Base-by-base conservation (phyloP, 2,888 invertebrate species). In the Stegana nigrithorax region DNA sequence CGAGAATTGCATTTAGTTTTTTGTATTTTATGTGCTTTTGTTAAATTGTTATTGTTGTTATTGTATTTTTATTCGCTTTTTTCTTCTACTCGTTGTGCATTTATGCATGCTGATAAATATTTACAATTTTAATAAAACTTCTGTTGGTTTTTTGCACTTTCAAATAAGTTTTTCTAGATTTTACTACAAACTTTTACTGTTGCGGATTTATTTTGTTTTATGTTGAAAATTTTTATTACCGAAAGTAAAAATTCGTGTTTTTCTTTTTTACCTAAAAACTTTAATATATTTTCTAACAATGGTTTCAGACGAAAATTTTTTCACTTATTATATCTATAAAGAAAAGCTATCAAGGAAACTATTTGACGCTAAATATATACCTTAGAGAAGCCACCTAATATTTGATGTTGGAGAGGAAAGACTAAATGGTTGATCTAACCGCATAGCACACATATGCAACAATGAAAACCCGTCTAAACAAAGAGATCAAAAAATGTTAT, bases 111-210 rank as follows among this genome's bases (percentile, higher is more conserved):
- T 75, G 67, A 67, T 74, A 76, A 76, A 76, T 78, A 76, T 76
- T 78, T 76, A 73, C 76, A 74, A 67, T 78, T 75, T 76, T 73
- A 72, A 74, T 74, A 76, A 76, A 78, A 74, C 72, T 76, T 75
- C 61, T 65, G 58, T 62, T 62, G 64, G 59, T 47, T 60, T 7
- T 50, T 50, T 60, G 3, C n/a, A 12, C n/a, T 32, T 32, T 32
- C 32, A 2, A n/a, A 39, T n/a, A 6, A 14, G n/a, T 39, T 39
- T 39, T 1, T 39, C 39, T 14, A 1, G 17, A 12, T 39, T 39
- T 27, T 17, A n/a, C 23, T 36, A 32, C 62, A 60, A 39, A 39
- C 39, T n/a, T n/a, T n/a, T n/a, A n/a, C 17, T 14, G 42, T 42
- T 4, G 2, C 2, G 17, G 7, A 14, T n/a, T 12, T 47, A n/a